Base-by-base conservation (phyloP, 1,140 invertebrate species). In the Zelostemma sp. region DNA sequence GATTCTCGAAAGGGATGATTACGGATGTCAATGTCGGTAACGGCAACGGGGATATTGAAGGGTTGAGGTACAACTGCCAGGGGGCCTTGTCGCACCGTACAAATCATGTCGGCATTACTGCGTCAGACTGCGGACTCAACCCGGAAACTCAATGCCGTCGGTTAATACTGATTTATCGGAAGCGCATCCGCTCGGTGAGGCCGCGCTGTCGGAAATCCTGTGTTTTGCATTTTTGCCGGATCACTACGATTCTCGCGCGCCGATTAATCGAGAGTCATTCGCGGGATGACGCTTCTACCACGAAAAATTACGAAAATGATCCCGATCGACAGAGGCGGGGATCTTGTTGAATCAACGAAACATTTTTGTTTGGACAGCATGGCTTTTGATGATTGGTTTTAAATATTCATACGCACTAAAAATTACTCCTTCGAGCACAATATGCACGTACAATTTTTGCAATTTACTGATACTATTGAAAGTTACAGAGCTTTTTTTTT, bases 91-190 rank as follows among this genome's bases (percentile, higher is more conserved):
- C 71, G 73, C 78, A 76, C 77, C 79, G 77, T 83, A 85, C 82
- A 85, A 85, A 85, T 85, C 82, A 83, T 83, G 80, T 77, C 65
- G 81, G 82, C 73, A 83, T 85, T 85, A 85, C 78, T 60, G 75
- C 78, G 81, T 83, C 82, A 82, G 74, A 72, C 67, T 63, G 59
- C 69, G 68, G 82, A 83, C 76, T 82, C 81, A 79, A 82, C 80
- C 76, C 75, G 78, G 77, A 82, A 83, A 82, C 79, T 82, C 79
- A 72, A 79, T 78, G 80, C 74, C 72, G 71, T 66, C 69, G 74
- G 71, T 64, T 85, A 85, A 85, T 84, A 58, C 83, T 86, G 83
- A 86, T 85, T 86, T 85, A 85, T 85, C 75, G 82, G 73, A 71
- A 77, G 71, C 72, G 74, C 74, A 72, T 64, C 48, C 56, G 54